Evolutionary conservation across 1,140 invertebrate species (phyloP), one percentile per base, ranked within the genome.

Genomic region (Drosophila willistoni): DNA sequence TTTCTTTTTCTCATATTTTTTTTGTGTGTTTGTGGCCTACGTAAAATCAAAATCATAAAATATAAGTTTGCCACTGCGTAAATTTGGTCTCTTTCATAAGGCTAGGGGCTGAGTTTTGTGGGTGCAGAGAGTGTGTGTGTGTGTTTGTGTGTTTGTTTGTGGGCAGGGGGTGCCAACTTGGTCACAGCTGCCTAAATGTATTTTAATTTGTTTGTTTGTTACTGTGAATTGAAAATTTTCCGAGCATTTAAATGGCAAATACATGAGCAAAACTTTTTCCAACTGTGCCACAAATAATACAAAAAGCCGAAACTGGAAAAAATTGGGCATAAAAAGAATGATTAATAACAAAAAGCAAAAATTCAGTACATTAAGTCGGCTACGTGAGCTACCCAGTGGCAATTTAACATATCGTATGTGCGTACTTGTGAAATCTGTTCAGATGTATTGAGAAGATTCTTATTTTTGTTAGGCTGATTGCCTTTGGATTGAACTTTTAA

Each of bases 51-150:
- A 87, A 78, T 87, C 84, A 87, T 87, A 87, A 87, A 87, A 87
- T 87, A 87, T 73, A 87, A 87, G 83, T 87, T 87, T 87, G 83
- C 44, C 83, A 89, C 79, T 87, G 83, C 83, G 83, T 89, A 83
- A 86, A 86, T 79, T 82, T 57, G 14, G 13, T 9, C 44, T 51
- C 44, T 12, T 12, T 12, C 7, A 22, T 4, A 1, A 22, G 9
- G 29, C 29, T 7, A 51, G 9, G 7, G 5, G 44, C 5, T 3
- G 41, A 44, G 42, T 7, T 14, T 0, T 19, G 17, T 51, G 9
- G 17, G 9, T 29, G 29, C 6, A 29, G 6, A 3, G 29, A 6
- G 29, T 5, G 6, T 6, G 29, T 29, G 3, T 25, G 25, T 25
- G 25, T 25, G 6, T 29, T 0, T 29, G 25, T 29, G 7, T 10